Evolutionary conservation across 2,888 invertebrate genomes (phyloP).

Genomic region (Nineta flava): DNA sequence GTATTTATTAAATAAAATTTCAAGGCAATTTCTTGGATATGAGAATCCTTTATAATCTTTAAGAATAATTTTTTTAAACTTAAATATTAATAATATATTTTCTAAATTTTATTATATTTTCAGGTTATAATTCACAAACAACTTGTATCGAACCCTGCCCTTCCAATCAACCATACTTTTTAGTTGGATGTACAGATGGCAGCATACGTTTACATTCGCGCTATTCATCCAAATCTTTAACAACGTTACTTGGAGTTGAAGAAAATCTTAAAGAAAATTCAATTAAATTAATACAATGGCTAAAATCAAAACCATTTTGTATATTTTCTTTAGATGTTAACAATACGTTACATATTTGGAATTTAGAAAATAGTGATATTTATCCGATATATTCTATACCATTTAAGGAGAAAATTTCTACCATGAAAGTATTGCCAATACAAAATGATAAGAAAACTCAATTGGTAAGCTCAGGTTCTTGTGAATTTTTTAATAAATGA

Average conservation of each 20-base stretch:
- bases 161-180: slow-evolving; percentile 30
- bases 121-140: slow-evolving; percentile 20
- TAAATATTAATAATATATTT: too few species aligned
- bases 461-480: slow-evolving; percentile 24
- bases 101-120: neutral
- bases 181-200: slow-evolving; percentile 34
- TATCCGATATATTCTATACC: slow-evolving; percentile 29
- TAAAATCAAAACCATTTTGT: slow-evolving; percentile 31
- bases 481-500: slow-evolving; percentile 1
- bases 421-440: slow-evolving; percentile 29
- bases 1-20: too few species aligned
- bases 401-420: slow-evolving; percentile 25
- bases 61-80: too few species aligned
- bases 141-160: slow-evolving; percentile 32
- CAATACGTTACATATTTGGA: slow-evolving; percentile 34
- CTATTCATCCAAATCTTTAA: slow-evolving; percentile 27
- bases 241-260: slow-evolving; percentile 19
- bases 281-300: slow-evolving; percentile 34
- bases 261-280: slow-evolving; percentile 19
- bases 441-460: slow-evolving; percentile 23
- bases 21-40: too few species aligned
- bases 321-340: slow-evolving; percentile 31
- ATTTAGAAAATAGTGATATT: slow-evolving; percentile 33
- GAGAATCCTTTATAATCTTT: too few species aligned
- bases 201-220: slow-evolving; percentile 31